Evolutionary conservation across 2,797 vertebrate species (phyloP), one percentile per base, ranked within the genome.

Genomic region (Erpetoichthys calabaricus): DNA sequence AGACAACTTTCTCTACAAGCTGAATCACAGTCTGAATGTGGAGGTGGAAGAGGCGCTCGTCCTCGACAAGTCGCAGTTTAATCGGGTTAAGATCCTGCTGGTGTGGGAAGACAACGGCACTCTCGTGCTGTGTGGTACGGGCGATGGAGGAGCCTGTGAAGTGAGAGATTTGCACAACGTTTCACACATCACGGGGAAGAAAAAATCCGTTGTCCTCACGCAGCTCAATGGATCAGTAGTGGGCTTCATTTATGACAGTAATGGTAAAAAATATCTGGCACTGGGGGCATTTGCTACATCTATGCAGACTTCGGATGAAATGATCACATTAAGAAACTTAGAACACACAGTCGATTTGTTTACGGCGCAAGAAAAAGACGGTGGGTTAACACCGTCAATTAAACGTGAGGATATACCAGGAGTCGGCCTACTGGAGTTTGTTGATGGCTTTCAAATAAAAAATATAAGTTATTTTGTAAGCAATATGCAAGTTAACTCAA

Each of bases 1-100:
- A 42, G 80, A 81, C 56, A 68, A 82, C 65, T 82, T 61, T 60
- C 75, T 94, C n/a, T 84, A 88, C 77, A 86, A 90, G 62, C 75
- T 91, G 72, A 61, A 57, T 67, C 82, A 75, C 67, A 68, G 74
- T 67, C 75, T 93, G 64, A 51, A 3, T 3, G 47, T 54, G n/a
- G 73, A 59, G 59, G 62, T 7, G 7, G 55, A 5, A 47, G 62
- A 10, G 3, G 3, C 3, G 8, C 42, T 7, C 0, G 6, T 42
- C 52, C 74, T 75, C 49, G 3, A 7, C 1, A 69, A 63, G 2
- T 60, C 73, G 56, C 3, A 42, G 1, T 46, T 5, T 8, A 60
- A 60, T 50, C 58, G 25, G 0, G 50, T 82, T 6, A 75, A 69
- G 55, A 41, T 73, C 0, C 57, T 87, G 4, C 2, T 83, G 10